Percentiles rank a stretch among this genome's conserved stretches.
phyloP scores from a whole-genome alignment of 2,888 invertebrate genomes.

The Nomada fucata region DNA sequence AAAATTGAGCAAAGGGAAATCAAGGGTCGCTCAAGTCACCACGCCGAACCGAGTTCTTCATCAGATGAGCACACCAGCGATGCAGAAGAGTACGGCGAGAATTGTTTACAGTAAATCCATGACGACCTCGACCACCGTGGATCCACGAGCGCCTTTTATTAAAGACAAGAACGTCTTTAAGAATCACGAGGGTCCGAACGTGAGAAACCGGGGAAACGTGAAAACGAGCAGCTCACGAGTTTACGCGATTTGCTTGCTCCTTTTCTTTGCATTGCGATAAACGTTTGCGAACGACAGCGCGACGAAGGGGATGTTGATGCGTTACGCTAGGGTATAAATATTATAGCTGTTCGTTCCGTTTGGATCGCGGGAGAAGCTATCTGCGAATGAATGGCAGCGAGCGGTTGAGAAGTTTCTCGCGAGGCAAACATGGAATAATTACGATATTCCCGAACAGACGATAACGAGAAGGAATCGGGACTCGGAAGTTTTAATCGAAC shows the following conservation, averaged over 20 bases:
- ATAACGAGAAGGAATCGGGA: constrained; percentile 17
- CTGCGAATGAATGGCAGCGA: background rate
- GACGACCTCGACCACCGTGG: constrained; percentile 75
- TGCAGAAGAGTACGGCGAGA: constrained; percentile 78
- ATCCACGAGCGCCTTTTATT: constrained; percentile 76
- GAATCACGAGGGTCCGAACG: constrained; percentile 73
- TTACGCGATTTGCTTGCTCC: constrained; percentile 59
- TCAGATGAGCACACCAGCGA: constrained; percentile 79
- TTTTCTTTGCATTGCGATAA: constrained; percentile 71
- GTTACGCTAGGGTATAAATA: background rate
- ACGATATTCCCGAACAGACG: constrained; percentile 8
- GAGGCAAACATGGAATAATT: constrained; percentile 7
- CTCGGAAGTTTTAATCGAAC: constrained; percentile 33
- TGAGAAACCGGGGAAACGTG: constrained; percentile 59
- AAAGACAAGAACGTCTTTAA: constrained; percentile 79
- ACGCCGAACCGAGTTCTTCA: constrained; percentile 74
- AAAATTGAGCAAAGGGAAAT: constrained; percentile 73
- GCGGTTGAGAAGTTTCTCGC: background rate
- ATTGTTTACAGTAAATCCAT: constrained; percentile 73
- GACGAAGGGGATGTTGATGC: background rate
- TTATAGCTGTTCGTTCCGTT: background rate
- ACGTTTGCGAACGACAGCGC: background rate
- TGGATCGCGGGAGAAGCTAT: background rate
- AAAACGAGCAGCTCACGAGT: constrained; percentile 46
- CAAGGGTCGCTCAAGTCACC: constrained; percentile 72